Evolutionary conservation across 64 coral and sea anemone genomes (phyloP).

Genomic region (Dendrophyllia cribrosa): DNA sequence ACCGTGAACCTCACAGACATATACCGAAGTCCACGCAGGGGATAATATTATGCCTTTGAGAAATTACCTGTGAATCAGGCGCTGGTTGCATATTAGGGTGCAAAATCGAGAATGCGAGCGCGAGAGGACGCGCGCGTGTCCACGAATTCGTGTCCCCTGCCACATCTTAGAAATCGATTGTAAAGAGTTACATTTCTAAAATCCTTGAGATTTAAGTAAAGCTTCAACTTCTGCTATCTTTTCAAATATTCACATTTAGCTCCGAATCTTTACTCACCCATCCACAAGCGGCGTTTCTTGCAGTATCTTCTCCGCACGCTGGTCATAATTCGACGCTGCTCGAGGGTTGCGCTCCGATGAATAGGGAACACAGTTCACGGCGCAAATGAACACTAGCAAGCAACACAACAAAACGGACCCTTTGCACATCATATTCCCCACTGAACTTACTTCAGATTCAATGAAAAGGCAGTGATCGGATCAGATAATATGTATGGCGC

Average conservation of each 20-base stretch:
- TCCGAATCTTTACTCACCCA: constrained; percentile 39
- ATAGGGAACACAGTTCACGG: background rate
- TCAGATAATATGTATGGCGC: too few relatives aligned
- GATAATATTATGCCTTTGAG: too few relatives aligned
- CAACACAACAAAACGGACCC: background rate
- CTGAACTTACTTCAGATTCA: background rate
- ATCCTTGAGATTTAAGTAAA: background rate
- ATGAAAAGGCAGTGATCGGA: background rate
- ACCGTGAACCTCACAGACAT: too few relatives aligned
- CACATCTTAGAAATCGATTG: too few relatives aligned
- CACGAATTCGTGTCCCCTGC: too few relatives aligned
- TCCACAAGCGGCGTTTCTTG: constrained; percentile 74
- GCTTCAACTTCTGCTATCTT: background rate
- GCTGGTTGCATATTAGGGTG: too few relatives aligned
- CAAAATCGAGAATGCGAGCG: too few relatives aligned
- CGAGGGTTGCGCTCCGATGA: background rate
- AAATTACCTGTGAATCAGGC: too few relatives aligned
- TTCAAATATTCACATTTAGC: background rate
- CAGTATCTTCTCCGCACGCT: constrained; percentile 32
- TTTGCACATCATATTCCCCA: background rate
- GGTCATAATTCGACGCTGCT: background rate
- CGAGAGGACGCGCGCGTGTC: too few relatives aligned
- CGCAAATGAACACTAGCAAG: constrained; percentile 7
- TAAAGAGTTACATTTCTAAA: too few relatives aligned
- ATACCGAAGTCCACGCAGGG: too few relatives aligned